phyloP scores from a whole-genome alignment of 2,797 vertebrate genomes.

The Chrysocyon brachyurus region DNA sequence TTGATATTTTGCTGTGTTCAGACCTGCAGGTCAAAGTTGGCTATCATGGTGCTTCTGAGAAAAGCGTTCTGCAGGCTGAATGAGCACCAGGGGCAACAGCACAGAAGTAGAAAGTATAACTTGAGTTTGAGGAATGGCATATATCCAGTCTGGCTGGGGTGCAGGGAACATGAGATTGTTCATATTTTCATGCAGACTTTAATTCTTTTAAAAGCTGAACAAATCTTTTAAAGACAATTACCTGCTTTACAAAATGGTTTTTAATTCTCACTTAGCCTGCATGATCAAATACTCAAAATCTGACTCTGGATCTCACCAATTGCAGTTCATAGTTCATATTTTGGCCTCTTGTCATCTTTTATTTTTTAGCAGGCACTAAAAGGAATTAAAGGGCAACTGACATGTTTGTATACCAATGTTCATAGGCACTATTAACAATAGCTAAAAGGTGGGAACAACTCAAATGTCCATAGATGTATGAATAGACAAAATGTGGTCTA shows the following conservation, averaged over 20 bases:
- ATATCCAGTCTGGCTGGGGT: background rate
- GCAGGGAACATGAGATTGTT: background rate
- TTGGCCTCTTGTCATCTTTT: slow-evolving; percentile 15
- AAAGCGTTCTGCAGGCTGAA: background rate
- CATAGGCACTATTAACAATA: background rate
- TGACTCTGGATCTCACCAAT: background rate
- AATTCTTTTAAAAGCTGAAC: background rate
- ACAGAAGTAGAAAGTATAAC: background rate
- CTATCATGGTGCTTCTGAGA: background rate
- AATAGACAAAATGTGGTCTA: background rate
- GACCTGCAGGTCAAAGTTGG: background rate
- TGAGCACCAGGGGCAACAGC: background rate
- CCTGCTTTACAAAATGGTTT: background rate
- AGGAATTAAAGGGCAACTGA: background rate
- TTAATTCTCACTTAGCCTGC: background rate
- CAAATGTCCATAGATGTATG: background rate
- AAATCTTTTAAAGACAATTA: background rate
- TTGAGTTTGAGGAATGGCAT: background rate
- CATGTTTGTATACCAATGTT: background rate
- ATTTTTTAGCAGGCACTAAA: background rate
- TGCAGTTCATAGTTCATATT: background rate
- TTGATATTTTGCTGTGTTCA: background rate
- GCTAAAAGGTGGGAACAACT: background rate
- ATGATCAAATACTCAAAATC: background rate
- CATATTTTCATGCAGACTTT: background rate